Evolutionary conservation across 2,113 vertebrate species (phyloP).

Genomic region (Montifringilla adamsi): DNA sequence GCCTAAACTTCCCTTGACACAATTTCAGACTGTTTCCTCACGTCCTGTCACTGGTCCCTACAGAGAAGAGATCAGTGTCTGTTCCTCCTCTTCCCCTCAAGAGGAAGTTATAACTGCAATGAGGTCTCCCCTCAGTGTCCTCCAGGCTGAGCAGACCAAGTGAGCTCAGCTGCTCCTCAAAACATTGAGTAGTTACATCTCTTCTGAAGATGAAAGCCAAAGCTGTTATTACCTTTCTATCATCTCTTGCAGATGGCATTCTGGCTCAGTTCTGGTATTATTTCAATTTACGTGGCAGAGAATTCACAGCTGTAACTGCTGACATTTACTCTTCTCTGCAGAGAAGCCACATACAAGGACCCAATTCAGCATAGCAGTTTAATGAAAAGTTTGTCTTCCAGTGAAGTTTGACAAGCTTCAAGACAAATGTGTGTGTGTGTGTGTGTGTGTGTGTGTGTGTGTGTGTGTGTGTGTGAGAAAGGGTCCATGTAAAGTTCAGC

Average conservation of each 20-base stretch:
- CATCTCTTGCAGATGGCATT: neutral
- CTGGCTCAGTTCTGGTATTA: neutral
- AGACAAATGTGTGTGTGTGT: neutral
- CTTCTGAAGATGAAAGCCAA: neutral
- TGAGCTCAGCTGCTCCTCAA: neutral
- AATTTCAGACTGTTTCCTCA: neutral
- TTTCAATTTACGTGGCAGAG: neutral
- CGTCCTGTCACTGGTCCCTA: neutral
- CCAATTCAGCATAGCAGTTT: neutral
- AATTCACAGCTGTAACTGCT: neutral
- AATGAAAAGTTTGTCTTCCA: neutral
- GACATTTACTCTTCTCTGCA: neutral
- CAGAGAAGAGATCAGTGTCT: neutral
- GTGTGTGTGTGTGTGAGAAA: neutral
- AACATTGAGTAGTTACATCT: neutral
- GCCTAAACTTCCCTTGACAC: neutral
- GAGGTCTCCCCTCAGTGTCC: neutral
- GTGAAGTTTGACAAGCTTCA: fast-evolving
- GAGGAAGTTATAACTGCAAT: fast-evolving
- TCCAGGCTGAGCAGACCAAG: neutral
- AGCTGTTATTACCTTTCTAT: neutral
- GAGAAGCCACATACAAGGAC: neutral
- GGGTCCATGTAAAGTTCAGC: neutral
- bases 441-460: too few species aligned
- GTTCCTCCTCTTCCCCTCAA: neutral